Percentiles rank a stretch among this genome's conserved stretches.
These are phyloP conservation scores for Musca domestica DNA, from an alignment of 1,140 invertebrate genomes.

Conservation along the genomic window DNA sequence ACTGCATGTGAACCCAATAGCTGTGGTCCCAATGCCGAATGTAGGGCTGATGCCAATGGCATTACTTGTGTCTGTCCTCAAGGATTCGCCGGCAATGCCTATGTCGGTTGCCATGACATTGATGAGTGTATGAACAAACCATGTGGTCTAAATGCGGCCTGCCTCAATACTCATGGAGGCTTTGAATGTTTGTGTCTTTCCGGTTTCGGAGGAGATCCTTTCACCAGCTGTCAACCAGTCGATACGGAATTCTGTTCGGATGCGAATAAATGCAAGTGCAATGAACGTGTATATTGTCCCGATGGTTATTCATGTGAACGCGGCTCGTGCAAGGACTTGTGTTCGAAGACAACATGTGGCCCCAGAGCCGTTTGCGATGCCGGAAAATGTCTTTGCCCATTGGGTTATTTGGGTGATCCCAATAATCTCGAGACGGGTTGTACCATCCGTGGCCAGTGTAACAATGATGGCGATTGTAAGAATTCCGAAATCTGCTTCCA, in stretches of 20 bases:
- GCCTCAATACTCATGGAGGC: conserved; percentile 82
- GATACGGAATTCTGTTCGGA: conserved; percentile 68
- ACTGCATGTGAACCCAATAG: conserved; percentile 70
- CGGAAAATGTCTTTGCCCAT: conserved; percentile 76
- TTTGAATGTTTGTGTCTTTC: conserved; percentile 84
- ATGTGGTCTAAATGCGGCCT: conserved; percentile 82
- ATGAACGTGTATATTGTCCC: conserved; percentile 68
- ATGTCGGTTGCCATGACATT: conserved; percentile 79
- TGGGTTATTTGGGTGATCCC: conserved; percentile 76
- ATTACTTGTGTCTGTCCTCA: conserved; percentile 79
- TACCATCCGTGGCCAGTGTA: conserved; percentile 68
- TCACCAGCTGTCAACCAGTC: conserved; percentile 70
- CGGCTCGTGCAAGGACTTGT: conserved; percentile 71
- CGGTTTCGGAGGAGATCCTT: conserved; percentile 81
- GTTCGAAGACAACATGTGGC: conserved; percentile 72
- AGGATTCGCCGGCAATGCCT: conserved; percentile 83
- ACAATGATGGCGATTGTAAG: conserved; percentile 76
- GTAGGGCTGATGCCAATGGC: conserved; percentile 68
- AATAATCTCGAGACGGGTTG: conserved; percentile 70
- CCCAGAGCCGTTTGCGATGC: conserved; percentile 77
- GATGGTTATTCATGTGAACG: conserved; percentile 69
- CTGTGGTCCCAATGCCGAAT: conserved; percentile 78
- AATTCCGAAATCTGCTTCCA: conserved; percentile 84
- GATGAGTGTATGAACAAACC: conserved; percentile 80
- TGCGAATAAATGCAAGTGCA: conserved; percentile 68